Conservation (phyloP, 1,140 invertebrate genomes). For the Lutraria rhynchaena region DNA sequence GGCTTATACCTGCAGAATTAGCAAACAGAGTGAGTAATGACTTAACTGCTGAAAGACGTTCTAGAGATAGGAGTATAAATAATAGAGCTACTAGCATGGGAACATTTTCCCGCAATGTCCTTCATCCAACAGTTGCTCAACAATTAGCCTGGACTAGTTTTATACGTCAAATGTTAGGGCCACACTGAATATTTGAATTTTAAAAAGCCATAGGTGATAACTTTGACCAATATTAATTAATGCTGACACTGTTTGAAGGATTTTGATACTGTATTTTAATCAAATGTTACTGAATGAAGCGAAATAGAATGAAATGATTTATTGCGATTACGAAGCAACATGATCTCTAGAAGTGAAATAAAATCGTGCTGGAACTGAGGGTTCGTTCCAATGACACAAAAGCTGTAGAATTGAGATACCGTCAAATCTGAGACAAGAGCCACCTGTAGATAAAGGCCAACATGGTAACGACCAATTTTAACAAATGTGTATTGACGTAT, state of each 20-base stretch:
- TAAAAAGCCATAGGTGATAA: background rate
- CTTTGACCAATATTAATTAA: background rate
- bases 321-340: background rate
- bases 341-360: background rate
- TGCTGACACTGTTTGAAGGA: no score
- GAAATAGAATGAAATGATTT: background rate
- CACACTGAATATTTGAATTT: constrained; percentile 15
- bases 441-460: no score
- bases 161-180: constrained; percentile 52
- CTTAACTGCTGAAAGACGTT: background rate
- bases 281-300: background rate
- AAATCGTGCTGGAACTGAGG: no score
- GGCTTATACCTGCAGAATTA: background rate
- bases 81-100: background rate
- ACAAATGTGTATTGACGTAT: no score
- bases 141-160: constrained; percentile 53
- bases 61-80: background rate
- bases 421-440: no score
- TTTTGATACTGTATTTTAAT: background rate
- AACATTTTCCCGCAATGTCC: background rate
- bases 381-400: no score
- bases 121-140: constrained; percentile 37
- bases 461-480: no score
- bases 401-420: no score
- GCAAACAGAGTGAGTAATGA: background rate